phyloP scores from a whole-genome alignment of 1,140 invertebrate genomes.

The Dendrolimus kikuchii region DNA sequence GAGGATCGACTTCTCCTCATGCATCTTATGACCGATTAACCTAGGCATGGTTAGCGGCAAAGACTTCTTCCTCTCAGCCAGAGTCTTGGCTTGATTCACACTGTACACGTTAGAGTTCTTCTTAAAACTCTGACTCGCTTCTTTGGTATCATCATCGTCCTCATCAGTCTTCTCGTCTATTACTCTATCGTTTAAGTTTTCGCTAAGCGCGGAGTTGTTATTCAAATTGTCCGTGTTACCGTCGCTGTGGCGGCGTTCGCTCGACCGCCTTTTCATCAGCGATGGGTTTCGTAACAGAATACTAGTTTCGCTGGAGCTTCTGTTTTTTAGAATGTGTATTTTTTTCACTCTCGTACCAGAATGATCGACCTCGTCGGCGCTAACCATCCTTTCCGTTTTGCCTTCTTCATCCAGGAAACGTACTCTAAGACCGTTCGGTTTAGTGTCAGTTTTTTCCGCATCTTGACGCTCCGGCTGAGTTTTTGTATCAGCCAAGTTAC shows the following conservation, averaged over 20 bases:
- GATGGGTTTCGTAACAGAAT: conserved; percentile 60
- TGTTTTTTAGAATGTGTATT: conserved; percentile 66
- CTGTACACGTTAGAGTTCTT: conserved; percentile 70
- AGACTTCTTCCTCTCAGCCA: conserved; percentile 56
- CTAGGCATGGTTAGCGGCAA: conserved; percentile 53
- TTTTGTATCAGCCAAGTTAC: conserved; percentile 44
- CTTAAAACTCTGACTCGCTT: conserved; percentile 49
- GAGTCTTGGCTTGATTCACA: conserved; percentile 64
- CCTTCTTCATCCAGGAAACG: conserved; percentile 64
- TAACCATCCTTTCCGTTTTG: conserved; percentile 64
- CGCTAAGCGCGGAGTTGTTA: conserved; percentile 60
- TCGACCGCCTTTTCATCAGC: conserved; percentile 48
- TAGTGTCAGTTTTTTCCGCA: conserved; percentile 35
- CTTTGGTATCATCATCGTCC: conserved; percentile 53
- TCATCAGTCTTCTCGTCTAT: conserved; percentile 32
- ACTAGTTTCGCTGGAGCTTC: conserved; percentile 68
- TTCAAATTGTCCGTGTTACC: conserved; percentile 42
- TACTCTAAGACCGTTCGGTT: conserved; percentile 50
- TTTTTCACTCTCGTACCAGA: conserved; percentile 55
- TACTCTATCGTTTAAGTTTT: conserved; percentile 51
- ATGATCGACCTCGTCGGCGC: conserved; percentile 59
- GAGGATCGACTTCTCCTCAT: conserved; percentile 46
- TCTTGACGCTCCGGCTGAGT: conserved; percentile 50
- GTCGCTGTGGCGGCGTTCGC: conserved; percentile 48
- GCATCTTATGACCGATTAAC: conserved; percentile 46